phyloP scores from a whole-genome alignment of 2,888 invertebrate species.

The Scotopteryx bipunctaria region DNA sequence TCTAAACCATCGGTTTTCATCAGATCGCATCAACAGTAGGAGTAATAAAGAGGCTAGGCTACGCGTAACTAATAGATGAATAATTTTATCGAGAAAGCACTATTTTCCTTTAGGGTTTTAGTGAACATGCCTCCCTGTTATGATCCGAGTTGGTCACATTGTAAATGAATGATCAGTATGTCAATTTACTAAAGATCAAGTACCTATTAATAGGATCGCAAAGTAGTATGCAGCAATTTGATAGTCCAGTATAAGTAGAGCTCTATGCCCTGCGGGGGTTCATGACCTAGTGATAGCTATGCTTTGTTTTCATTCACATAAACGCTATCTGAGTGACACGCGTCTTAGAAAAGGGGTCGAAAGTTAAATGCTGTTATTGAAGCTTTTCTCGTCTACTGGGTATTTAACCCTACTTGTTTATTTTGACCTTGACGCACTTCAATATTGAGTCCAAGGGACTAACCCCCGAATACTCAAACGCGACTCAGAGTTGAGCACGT shows the following conservation, averaged over 20 bases:
- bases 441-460: too few relatives aligned
- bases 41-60: slow-evolving; percentile 35
- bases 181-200: slow-evolving; percentile 2
- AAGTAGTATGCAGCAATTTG: too few relatives aligned
- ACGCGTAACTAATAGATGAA: slow-evolving; percentile 29
- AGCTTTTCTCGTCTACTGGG: not conserved
- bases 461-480: too few relatives aligned
- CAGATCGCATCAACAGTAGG: slow-evolving; percentile 44
- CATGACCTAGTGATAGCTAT: slow-evolving; percentile 11
- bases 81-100: slow-evolving; percentile 24
- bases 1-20: slow-evolving; percentile 19
- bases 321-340: slow-evolving; percentile 4
- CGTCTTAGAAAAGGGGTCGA: slow-evolving; percentile 1
- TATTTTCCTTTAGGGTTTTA: slow-evolving; percentile 25
- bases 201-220: too few relatives aligned
- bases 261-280: slow-evolving; percentile 1
- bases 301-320: slow-evolving; percentile 9
- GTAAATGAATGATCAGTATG: slow-evolving; percentile 22
- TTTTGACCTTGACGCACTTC: too few relatives aligned
- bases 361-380: slow-evolving; percentile 3
- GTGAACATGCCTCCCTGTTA: slow-evolving; percentile 25
- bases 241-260: too few relatives aligned
- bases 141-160: slow-evolving; percentile 20
- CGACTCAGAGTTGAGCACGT: too few relatives aligned
- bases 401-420: not conserved